These are phyloP conservation scores for Ctenoplectra terminalis DNA, from an alignment of 1,140 invertebrate genomes.

Conservation along the genomic window DNA sequence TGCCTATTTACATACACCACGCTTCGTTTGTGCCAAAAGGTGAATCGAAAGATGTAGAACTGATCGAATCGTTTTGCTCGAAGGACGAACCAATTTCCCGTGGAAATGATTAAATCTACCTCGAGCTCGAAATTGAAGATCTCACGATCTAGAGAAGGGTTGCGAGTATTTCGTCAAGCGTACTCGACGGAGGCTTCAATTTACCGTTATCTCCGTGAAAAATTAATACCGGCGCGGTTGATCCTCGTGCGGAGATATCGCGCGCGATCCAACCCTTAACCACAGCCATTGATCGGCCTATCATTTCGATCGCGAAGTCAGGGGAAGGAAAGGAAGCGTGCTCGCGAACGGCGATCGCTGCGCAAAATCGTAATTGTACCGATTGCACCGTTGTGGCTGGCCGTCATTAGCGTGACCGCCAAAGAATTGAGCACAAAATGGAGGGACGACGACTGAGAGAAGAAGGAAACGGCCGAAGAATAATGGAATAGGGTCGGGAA, in stretches of 20 bases:
- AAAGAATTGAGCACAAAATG: neutral
- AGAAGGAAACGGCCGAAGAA: neutral
- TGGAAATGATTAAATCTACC: slow-evolving; percentile 10
- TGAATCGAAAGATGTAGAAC: no score
- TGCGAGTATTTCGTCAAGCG: neutral
- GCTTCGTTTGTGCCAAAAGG: no score
- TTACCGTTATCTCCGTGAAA: slow-evolving; percentile 30
- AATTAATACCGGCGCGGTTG: slow-evolving; percentile 33
- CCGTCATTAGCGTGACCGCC: slow-evolving; percentile 53
- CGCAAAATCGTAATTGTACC: slow-evolving; percentile 57
- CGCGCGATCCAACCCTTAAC: slow-evolving; percentile 41
- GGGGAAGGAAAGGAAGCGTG: neutral
- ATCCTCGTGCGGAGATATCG: slow-evolving; percentile 25
- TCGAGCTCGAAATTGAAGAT: slow-evolving; percentile 10
- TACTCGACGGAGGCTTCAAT: neutral
- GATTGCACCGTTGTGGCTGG: slow-evolving; percentile 44
- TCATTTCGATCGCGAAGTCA: slow-evolving; percentile 56
- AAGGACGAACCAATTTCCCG: neutral
- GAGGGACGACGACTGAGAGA: neutral
- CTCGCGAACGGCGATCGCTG: slow-evolving; percentile 16
- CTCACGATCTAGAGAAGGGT: neutral
- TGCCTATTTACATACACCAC: no score
- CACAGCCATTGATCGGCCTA: slow-evolving; percentile 56
- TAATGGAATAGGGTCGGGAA: neutral
- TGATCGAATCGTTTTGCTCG: neutral